Conservation (phyloP, 1,140 invertebrate genomes). For the Drosophila malerkotliana region DNA sequence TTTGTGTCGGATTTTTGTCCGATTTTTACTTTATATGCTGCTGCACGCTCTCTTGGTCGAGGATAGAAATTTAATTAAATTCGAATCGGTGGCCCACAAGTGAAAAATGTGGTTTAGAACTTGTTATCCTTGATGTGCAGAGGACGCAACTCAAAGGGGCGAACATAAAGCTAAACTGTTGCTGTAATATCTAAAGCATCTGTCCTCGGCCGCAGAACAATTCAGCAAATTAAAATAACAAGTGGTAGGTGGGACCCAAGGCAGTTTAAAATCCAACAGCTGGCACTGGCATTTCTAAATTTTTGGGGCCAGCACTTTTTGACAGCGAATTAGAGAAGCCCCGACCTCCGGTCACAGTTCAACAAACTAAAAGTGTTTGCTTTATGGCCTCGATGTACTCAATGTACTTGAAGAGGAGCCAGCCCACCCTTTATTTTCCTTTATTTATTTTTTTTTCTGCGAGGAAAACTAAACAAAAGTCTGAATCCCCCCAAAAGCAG, state of each 20-base stretch:
- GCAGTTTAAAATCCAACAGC: constrained; percentile 45
- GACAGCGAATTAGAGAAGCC: constrained; percentile 69
- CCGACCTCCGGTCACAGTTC: constrained; percentile 65
- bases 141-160: constrained; percentile 5
- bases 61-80: constrained; percentile 39
- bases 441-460: background rate
- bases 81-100: constrained; percentile 10
- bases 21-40: constrained; percentile 28
- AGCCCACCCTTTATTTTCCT: constrained; percentile 6
- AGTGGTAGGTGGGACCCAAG: background rate
- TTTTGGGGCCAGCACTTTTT: constrained; percentile 19
- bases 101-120: background rate
- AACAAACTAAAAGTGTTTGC: constrained; percentile 80
- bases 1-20: constrained; percentile 30
- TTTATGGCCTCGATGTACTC: constrained; percentile 70
- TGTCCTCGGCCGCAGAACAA: constrained; percentile 24
- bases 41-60: background rate
- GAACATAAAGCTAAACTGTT: background rate
- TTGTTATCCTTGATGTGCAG: constrained; percentile 13
- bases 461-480: constrained; percentile 57
- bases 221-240: constrained; percentile 40
- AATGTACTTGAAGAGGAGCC: constrained; percentile 38
- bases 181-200: constrained; percentile 22
- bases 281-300: constrained; percentile 52
- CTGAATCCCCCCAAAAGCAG: constrained; percentile 55